Evolutionary conservation across 2,113 vertebrate species (phyloP).

Genomic region (Urocynchramus pylzowi): DNA sequence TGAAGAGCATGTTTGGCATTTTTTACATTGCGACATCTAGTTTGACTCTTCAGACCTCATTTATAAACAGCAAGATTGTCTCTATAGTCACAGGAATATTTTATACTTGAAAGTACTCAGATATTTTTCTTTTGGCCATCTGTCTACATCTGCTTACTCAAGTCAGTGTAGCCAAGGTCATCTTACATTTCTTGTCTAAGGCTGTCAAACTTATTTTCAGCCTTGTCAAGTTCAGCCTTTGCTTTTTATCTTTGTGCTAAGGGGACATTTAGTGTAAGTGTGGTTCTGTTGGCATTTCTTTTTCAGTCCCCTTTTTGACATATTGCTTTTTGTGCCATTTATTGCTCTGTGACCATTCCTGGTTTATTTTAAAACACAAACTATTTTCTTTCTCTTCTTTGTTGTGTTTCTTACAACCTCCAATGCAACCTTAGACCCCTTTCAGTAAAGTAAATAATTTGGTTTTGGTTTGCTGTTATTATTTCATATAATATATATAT

Average conservation of each 20-base stretch:
- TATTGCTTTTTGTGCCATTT: not conserved
- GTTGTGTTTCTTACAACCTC: not conserved
- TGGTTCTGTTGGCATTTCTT: constrained; percentile 18
- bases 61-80: not conserved
- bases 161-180: not conserved
- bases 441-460: not conserved
- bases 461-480: not conserved
- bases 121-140: not conserved
- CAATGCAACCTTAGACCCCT: not conserved
- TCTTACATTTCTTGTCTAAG: not conserved
- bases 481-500: too few relatives aligned
- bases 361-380: not conserved
- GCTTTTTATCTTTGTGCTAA: not conserved
- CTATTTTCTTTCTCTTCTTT: not conserved
- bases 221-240: constrained; percentile 10
- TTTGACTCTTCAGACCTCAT: not conserved
- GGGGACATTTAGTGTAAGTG: not conserved
- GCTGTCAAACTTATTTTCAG: constrained; percentile 45
- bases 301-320: not conserved
- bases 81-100: not conserved
- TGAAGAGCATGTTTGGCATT: not conserved
- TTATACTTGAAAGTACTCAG: not conserved
- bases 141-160: not conserved
- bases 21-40: not conserved
- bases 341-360: not conserved